Base-by-base conservation (phyloP, 2,888 invertebrate genomes). In the Megamerina dolium region DNA sequence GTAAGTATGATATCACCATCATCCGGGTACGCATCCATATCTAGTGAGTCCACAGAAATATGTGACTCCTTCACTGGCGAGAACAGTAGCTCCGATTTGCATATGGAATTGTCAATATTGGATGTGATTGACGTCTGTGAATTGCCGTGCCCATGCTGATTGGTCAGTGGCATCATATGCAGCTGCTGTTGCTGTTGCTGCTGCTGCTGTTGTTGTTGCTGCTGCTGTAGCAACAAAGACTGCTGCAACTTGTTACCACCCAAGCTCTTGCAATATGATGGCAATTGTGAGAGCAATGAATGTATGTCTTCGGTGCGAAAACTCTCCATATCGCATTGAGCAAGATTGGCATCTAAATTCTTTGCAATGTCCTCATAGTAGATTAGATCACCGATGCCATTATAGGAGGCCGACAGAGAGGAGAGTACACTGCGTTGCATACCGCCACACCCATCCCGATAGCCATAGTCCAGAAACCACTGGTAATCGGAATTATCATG, bases 321-420 rank as follows among this genome's bases (percentile, higher is more conserved):
- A 70, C 89, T 88, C 72, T 93, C 92, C 86, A 93, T 93, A 73
- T 93, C 93, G 44, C 91, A 90, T 73, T 93, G 90, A 31, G 93
- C 93, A 61, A 93, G 78, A 72, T 92, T 92, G 49, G 90, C 91
- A 73, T 93, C 92, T 73, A 92, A 78, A 70, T 91, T 89, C 66
- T 87, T 80, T 29, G 90, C 83, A 63, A 91, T 75, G 65, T 87
- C 87, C 72, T 91, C 89, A 70, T 91, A 89, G 61, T 87, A 85
- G 32, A 79, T 77, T 51, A 80, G 71, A 58, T 79, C 80, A 54
- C 78, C 77, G 67, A 79, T 75, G 45, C 83, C 83, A 64, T 85
- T 84, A 68, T 88, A 87, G 4, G 86, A 85, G 57, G 85, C 85
- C 44, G 87, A 86, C 57, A 88, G 77, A 40, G 87, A 87, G 49